These are phyloP conservation scores for Amblyteles armatorius DNA, from an alignment of 2,888 invertebrate species.

Conservation along the genomic window DNA sequence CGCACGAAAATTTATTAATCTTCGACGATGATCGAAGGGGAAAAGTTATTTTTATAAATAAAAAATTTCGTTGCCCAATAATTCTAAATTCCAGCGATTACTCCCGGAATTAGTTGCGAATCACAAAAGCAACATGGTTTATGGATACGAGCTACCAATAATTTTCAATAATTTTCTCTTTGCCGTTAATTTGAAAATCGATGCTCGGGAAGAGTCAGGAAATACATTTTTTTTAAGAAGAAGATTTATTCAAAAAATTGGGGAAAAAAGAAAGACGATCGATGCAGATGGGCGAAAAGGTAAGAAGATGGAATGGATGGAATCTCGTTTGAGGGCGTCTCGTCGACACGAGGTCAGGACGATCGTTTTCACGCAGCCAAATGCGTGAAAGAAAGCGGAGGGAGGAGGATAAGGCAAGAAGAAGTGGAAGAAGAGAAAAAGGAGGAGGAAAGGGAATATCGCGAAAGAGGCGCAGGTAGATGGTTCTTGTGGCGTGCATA, in stretches of 20 bases:
- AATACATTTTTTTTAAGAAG: background rate
- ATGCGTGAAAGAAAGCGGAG: slow-evolving; percentile 67
- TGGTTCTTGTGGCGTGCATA: slow-evolving; percentile 16
- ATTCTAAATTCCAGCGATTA: no score
- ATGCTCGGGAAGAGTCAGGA: background rate
- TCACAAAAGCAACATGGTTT: background rate
- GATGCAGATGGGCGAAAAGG: background rate
- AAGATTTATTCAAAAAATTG: background rate
- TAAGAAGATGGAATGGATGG: slow-evolving; percentile 29
- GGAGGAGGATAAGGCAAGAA: slow-evolving; percentile 15
- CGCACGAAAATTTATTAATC: slow-evolving; percentile 6
- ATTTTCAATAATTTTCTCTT: background rate
- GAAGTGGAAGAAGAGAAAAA: slow-evolving; percentile 8
- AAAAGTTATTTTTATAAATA: background rate
- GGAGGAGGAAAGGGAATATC: slow-evolving; percentile 24
- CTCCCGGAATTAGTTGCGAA: background rate
- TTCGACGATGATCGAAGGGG: background rate
- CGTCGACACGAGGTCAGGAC: slow-evolving; percentile 61
- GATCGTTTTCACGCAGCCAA: slow-evolving; percentile 70
- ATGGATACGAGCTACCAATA: no score
- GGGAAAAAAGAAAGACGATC: slow-evolving; percentile 24
- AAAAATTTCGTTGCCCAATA: background rate
- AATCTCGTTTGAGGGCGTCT: slow-evolving; percentile 59
- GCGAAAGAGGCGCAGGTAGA: slow-evolving; percentile 47
- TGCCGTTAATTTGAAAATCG: background rate